Conservation (phyloP, 2,888 invertebrate genomes). For the Patella depressa region DNA sequence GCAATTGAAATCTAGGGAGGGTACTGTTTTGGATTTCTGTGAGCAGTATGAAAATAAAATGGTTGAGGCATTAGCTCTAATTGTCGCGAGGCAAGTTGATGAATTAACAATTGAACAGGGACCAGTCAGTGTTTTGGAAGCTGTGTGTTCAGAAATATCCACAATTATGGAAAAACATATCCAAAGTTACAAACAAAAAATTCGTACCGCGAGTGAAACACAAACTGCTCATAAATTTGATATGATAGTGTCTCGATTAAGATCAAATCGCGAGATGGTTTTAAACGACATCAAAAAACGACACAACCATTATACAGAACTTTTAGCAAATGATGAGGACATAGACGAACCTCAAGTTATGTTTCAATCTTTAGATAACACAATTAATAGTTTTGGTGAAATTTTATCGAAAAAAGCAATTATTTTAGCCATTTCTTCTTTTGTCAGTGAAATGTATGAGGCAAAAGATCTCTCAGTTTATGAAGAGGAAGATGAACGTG, state of each 20-base stretch:
- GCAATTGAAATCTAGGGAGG: slow-evolving; percentile 47
- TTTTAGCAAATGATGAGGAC: slow-evolving; percentile 25
- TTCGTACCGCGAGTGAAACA: slow-evolving; percentile 34
- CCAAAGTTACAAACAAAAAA: slow-evolving; percentile 41
- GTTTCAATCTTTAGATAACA: slow-evolving; percentile 40
- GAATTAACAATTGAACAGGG: slow-evolving; percentile 44
- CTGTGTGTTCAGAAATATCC: slow-evolving; percentile 44
- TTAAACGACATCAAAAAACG: slow-evolving; percentile 31
- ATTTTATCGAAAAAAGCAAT: slow-evolving; percentile 37
- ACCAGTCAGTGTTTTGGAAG: slow-evolving; percentile 42
- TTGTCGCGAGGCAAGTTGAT: slow-evolving; percentile 42
- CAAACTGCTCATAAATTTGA: slow-evolving; percentile 40
- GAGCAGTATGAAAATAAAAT: slow-evolving; percentile 46
- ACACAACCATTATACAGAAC: slow-evolving; percentile 31
- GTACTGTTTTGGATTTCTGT: slow-evolving; percentile 46
- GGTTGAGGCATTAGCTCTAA: slow-evolving; percentile 37
- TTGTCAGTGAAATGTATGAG: slow-evolving; percentile 32
- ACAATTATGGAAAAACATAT: slow-evolving; percentile 45
- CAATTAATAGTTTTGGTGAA: slow-evolving; percentile 46
- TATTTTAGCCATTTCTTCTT: slow-evolving; percentile 30
- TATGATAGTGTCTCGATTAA: slow-evolving; percentile 37
- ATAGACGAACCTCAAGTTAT: slow-evolving; percentile 34
- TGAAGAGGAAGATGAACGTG: slow-evolving; percentile 26
- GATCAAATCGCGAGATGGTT: slow-evolving; percentile 32
- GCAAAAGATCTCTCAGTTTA: slow-evolving; percentile 22